Conservation (phyloP, 2,113 vertebrate genomes). For the Dendropsophus ebraccatus region DNA sequence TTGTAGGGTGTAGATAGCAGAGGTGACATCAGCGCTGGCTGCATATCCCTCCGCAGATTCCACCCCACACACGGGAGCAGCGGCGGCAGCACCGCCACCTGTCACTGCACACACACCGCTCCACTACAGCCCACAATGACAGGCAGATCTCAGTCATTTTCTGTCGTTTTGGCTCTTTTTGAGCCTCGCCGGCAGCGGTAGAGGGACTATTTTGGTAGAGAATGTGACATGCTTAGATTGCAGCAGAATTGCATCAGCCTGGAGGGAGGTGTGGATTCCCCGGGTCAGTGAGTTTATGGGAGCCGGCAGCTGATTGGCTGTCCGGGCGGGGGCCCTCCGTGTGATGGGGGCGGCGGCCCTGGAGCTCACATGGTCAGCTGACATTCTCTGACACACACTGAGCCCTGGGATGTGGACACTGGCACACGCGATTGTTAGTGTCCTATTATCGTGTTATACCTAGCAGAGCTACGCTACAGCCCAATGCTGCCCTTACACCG, state of each 20-base stretch:
- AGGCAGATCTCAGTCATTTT: too few relatives aligned
- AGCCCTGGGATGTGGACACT: too few relatives aligned
- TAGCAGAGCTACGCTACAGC: too few relatives aligned
- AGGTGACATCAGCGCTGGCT: neutral
- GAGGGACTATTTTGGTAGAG: conserved; percentile 55
- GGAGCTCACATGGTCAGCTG: neutral
- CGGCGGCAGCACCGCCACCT: neutral
- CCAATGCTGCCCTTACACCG: too few relatives aligned
- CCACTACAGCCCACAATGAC: too few relatives aligned
- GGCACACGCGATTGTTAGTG: too few relatives aligned
- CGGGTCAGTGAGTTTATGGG: conserved; percentile 18
- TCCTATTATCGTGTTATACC: too few relatives aligned
- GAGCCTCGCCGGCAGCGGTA: too few relatives aligned
- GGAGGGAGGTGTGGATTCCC: neutral
- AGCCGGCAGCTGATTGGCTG: conserved; percentile 7
- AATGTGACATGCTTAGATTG: conserved; percentile 21
- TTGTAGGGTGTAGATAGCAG: neutral
- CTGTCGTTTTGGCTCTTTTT: too few relatives aligned
- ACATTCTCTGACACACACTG: too few relatives aligned
- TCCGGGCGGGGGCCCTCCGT: neutral
- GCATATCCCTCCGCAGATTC: conserved; percentile 18
- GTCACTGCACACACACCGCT: too few relatives aligned
- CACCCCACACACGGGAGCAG: neutral
- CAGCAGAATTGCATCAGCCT: conserved; percentile 62
- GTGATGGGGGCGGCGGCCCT: neutral